phyloP scores from a whole-genome alignment of 2,888 invertebrate species.

The Neuroscelio doddi region DNA sequence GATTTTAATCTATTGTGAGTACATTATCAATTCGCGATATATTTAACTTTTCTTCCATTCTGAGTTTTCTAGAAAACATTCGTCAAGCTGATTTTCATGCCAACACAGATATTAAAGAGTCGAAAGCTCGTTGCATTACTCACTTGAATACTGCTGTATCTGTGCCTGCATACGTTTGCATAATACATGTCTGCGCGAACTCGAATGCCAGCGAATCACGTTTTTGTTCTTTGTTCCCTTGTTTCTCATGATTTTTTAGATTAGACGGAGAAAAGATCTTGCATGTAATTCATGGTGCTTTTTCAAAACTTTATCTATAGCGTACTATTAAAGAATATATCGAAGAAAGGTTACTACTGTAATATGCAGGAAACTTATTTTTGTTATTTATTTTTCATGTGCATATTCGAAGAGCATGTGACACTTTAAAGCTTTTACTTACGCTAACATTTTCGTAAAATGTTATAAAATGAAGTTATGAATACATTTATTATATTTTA shows the following conservation, averaged over 20 bases:
- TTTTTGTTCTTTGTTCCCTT: constrained; percentile 44
- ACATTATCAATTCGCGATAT: too few relatives aligned
- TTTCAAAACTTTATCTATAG: constrained; percentile 26
- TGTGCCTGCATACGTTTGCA: constrained; percentile 38
- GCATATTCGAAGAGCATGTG: too few relatives aligned
- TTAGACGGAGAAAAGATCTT: constrained; percentile 29
- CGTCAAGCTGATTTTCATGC: constrained; percentile 20
- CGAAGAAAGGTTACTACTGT: constrained; percentile 21
- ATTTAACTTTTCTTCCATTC: too few relatives aligned
- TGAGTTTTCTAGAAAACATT: too few relatives aligned
- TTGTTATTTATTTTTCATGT: too few relatives aligned
- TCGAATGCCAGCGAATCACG: constrained; percentile 31
- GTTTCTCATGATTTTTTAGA: constrained; percentile 22
- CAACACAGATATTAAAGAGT: constrained; percentile 27
- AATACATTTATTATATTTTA: too few relatives aligned
- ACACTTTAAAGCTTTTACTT: too few relatives aligned
- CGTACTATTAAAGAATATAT: constrained; percentile 16
- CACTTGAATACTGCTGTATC: constrained; percentile 29
- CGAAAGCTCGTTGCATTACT: constrained; percentile 37
- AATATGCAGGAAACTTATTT: constrained; percentile 30
- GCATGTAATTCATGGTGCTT: constrained; percentile 24
- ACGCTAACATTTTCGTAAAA: too few relatives aligned
- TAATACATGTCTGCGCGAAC: constrained; percentile 39
- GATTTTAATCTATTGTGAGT: too few relatives aligned
- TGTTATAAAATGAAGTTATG: too few relatives aligned